Conservation (phyloP, 2,113 vertebrate genomes). For the Cinclus cinclus region DNA sequence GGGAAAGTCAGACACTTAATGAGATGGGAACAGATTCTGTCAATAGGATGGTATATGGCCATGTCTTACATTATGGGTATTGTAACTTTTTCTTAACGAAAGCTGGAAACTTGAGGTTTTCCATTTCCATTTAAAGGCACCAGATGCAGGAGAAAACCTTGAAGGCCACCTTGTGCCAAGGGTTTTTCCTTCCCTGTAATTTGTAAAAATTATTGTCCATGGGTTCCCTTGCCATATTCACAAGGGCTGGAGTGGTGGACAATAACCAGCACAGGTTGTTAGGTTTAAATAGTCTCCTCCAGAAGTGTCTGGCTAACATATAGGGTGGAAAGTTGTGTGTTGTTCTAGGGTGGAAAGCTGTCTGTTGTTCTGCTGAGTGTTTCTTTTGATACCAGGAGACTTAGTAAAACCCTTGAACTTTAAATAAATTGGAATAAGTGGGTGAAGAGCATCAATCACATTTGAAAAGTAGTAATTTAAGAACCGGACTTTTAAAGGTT, state of each 20-base stretch:
- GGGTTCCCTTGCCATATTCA: neutral
- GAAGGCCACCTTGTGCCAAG: neutral
- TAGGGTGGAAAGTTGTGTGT: neutral
- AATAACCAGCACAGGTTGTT: neutral
- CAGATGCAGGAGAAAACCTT: slow-evolving; percentile 3
- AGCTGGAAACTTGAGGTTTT: neutral
- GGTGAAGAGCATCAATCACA: neutral
- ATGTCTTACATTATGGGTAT: neutral
- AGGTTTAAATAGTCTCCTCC: neutral
- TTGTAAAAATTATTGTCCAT: neutral
- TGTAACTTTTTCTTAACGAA: neutral
- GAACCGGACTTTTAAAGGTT: slow-evolving; percentile 22
- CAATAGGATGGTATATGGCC: neutral
- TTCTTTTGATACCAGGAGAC: slow-evolving; percentile 4
- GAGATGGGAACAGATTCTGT: neutral
- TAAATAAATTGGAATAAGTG: neutral
- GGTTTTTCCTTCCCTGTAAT: slow-evolving; percentile 8
- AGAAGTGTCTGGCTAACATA: neutral
- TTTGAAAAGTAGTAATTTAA: slow-evolving; percentile 50
- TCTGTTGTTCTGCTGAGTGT: accelerated
- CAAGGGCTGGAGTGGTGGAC: neutral
- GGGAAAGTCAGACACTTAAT: neutral
- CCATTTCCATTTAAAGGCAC: slow-evolving; percentile 17
- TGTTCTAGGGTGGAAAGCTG: neutral
- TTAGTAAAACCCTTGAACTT: neutral